These are phyloP conservation scores for Bucco capensis DNA, from an alignment of 2,113 vertebrate species.

Conservation along the genomic window DNA sequence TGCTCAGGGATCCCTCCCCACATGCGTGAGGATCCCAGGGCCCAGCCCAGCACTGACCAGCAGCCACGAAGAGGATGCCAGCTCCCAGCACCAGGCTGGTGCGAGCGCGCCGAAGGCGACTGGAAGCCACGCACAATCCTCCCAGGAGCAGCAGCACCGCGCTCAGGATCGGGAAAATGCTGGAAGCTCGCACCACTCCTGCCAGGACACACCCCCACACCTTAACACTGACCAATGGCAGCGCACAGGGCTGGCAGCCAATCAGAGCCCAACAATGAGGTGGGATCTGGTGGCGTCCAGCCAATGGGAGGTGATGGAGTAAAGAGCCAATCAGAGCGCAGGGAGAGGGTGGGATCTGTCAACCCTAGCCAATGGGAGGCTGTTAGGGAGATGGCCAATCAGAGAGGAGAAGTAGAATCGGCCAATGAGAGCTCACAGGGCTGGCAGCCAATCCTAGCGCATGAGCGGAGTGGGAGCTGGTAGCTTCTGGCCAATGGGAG, in stretches of 20 bases:
- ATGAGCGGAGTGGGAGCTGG: rapidly evolving
- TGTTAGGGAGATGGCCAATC: not conserved
- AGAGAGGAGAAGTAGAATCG: too few relatives aligned
- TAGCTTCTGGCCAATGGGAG: not conserved
- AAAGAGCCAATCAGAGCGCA: not conserved
- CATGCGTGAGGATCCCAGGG: too few relatives aligned
- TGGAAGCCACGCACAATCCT: constrained; percentile 90
- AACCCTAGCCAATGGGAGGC: not conserved
- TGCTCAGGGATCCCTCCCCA: too few relatives aligned
- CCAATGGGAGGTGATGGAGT: not conserved
- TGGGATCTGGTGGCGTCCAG: not conserved
- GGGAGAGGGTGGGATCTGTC: rapidly evolving
- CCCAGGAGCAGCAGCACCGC: constrained; percentile 91
- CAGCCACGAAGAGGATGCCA: constrained; percentile 92
- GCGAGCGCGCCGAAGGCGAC: constrained; percentile 57
- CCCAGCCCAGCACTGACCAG: constrained; percentile 74
- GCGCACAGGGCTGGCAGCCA: not conserved
- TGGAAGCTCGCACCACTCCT: constrained; percentile 93
- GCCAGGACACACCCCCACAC: not conserved
- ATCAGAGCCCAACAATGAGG: too few relatives aligned
- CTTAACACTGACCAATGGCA: not conserved
- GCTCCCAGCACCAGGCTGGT: constrained; percentile 83
- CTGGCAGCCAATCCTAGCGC: not conserved
- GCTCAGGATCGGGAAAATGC: constrained; percentile 95
- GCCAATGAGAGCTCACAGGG: not conserved